Evolutionary conservation across 1,140 invertebrate genomes (phyloP), one percentile per base, ranked within the genome.

Genomic region (Lepidostoma basale): DNA sequence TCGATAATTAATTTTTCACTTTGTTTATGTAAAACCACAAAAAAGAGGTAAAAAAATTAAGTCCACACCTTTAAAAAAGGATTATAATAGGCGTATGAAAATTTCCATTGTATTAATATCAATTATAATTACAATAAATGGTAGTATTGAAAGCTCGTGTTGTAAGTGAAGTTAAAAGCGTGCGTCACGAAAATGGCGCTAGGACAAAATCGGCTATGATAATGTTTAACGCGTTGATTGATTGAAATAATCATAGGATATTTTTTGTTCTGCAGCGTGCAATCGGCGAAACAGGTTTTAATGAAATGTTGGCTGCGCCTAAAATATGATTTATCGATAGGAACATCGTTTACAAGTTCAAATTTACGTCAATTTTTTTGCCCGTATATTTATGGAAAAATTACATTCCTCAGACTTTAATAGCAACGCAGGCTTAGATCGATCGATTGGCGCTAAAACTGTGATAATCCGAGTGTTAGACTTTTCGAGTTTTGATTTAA

Each of bases 291-390:
- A 40, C 30, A n/a, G 3, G 54, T 36, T 59, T 39, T 59, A 59
- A 59, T 59, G 54, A 59, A 59, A 59, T 14, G 54, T 59, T 59
- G 8, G 54, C 36, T 59, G 33, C 54, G 54, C 40, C 54, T 39
- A 16, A 10, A 23, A 39, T n/a, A 28, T 59, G 54, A 59, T 59
- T 59, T 59, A 59, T 59, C 23, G 54, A 30, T n/a, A 10, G 3
- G 12, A 54, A 54, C 20, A 54, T 33, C 49, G 26, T 28, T 54
- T 54, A 28, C 30, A 28, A 54, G n/a, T 26, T 54, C 33, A 36
- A 36, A 36, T 1, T 6, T 9, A 36, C 33, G 10, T 36, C 33
- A 36, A 54, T 5, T 54, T 54, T n/a, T 54, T 54, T 54, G 49
- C 25, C 30, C 14, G 25, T 12, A 30, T 16, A 54, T 26, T 54